Evolutionary conservation across 2,888 invertebrate species (phyloP).

Genomic region (Marasmarcha lunaedactyla): DNA sequence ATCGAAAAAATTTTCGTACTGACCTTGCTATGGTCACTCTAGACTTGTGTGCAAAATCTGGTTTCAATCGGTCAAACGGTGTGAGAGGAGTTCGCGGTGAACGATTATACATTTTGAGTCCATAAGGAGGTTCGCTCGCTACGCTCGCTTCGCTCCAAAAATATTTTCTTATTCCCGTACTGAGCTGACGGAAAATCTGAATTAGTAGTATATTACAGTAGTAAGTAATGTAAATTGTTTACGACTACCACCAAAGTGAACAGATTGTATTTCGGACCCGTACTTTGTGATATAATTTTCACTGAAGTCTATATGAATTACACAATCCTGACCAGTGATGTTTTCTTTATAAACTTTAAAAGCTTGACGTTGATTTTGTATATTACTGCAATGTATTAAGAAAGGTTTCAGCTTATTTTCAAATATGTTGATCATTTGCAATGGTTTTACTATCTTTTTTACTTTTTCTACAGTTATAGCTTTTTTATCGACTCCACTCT

Average conservation of each 20-base stretch:
- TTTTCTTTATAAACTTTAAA: too few species aligned
- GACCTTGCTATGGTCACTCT: too few species aligned
- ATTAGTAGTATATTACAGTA: constrained; percentile 9
- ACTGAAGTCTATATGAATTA: constrained; percentile 4
- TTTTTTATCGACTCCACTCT: constrained; percentile 8
- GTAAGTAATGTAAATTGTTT: constrained; percentile 12
- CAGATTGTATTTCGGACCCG: constrained; percentile 6
- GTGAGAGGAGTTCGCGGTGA: too few species aligned
- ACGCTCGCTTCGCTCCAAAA: too few species aligned
- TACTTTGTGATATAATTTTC: constrained; percentile 8
- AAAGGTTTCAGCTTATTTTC: constrained; percentile 28
- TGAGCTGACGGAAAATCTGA: constrained; percentile 9
- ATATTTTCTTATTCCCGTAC: constrained; percentile 9
- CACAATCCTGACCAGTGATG: neutral
- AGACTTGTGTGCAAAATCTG: too few species aligned
- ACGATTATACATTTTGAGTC: too few species aligned
- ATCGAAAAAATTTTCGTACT: too few species aligned
- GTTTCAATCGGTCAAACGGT: too few species aligned
- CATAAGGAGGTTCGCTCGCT: too few species aligned
- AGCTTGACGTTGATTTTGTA: neutral
- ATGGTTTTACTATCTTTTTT: constrained; percentile 6
- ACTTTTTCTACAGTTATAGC: constrained; percentile 9
- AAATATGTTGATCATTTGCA: constrained; percentile 19
- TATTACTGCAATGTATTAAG: neutral
- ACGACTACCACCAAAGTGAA: constrained; percentile 13